These are phyloP conservation scores for Harlomillsia oculata DNA, from an alignment of 1,140 invertebrate genomes.

Conservation along the genomic window DNA sequence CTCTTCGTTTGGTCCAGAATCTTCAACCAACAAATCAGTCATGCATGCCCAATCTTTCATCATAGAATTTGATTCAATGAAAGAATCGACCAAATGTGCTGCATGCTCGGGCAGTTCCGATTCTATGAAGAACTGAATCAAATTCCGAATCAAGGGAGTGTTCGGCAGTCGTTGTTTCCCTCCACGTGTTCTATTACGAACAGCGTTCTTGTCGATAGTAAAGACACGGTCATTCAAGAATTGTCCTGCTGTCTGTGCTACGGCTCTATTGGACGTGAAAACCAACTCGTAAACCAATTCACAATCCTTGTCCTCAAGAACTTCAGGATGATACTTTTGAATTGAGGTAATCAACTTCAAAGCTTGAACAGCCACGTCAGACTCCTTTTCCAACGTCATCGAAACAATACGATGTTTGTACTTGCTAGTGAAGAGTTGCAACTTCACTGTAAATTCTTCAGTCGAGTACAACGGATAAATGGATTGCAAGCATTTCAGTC, in stretches of 20 bases:
- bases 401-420: conserved; percentile 98
- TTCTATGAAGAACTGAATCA: conserved; percentile 98
- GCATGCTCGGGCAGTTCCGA: conserved; percentile 93
- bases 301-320: conserved; percentile 94
- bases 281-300: conserved; percentile 98
- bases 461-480: conserved; percentile 90
- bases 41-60: conserved; percentile 99
- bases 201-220: conserved; percentile 60
- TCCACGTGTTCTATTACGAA: conserved; percentile 60
- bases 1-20: conserved; percentile 83
- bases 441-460: conserved; percentile 85
- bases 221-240: conserved; percentile 96
- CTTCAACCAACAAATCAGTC: conserved; percentile 92
- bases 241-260: conserved; percentile 93
- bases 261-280: conserved; percentile 88
- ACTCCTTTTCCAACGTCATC: conserved; percentile 98
- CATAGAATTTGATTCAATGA: conserved; percentile 99
- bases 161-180: conserved; percentile 83
- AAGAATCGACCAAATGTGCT: conserved; percentile 94
- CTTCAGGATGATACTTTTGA: conserved; percentile 85
- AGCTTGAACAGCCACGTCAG: conserved; percentile 94
- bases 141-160: conserved; percentile 84
- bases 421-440: conserved; percentile 97
- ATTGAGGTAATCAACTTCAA: conserved; percentile 91
- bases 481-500: conserved; percentile 63